Base-by-base conservation (phyloP, 2,113 vertebrate species). In the Leptobrachium ailaonicum region DNA sequence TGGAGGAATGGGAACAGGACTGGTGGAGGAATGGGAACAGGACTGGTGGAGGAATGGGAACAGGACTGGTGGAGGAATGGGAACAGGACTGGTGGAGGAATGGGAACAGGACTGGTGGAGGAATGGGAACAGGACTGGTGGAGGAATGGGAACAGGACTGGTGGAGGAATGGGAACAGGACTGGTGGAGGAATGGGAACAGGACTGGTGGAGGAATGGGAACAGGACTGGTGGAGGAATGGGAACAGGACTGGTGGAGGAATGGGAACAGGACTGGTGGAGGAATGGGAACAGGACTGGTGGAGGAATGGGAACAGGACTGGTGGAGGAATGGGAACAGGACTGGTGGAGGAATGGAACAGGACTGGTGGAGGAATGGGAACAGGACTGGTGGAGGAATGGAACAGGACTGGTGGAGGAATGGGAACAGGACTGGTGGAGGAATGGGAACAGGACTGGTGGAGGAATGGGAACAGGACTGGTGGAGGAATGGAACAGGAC, bases 301-400 rank as follows among this genome's bases (percentile, higher is more conserved):
- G 58, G 69, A 63, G 42, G 53, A 93, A 89, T 89, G 60, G 47
- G 68, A 6, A 67, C 20, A 32, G 20, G 20, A 32, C 20, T 32
- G 20, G 20, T 32, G 20, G 20, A 32, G 20, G 20, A 58, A n/a
- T 5, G 69, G 77, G 69, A 41, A 14, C 56, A 41, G 13, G 58
- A 41, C 44, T 7, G 41, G 2, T 11, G 53, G 63, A 40, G 43
- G 53, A 10, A 73, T 42, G 7, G 11, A 3, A 78, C 13, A 4
- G 40, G 45, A 53, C n/a, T n/a, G n/a, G n/a, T n/a, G n/a, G n/a
- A n/a, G n/a, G n/a, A n/a, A 89, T 89, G 60, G 47, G 68, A 6
- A 67, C 56, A 41, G 13, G 58, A 41, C 44, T 7, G 41, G 2
- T 11, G 20, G 20, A 32, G 20, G 20, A 58, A n/a, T 5, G 77